phyloP scores from a whole-genome alignment of 1,140 invertebrate species.

The Babylonia areolata region DNA sequence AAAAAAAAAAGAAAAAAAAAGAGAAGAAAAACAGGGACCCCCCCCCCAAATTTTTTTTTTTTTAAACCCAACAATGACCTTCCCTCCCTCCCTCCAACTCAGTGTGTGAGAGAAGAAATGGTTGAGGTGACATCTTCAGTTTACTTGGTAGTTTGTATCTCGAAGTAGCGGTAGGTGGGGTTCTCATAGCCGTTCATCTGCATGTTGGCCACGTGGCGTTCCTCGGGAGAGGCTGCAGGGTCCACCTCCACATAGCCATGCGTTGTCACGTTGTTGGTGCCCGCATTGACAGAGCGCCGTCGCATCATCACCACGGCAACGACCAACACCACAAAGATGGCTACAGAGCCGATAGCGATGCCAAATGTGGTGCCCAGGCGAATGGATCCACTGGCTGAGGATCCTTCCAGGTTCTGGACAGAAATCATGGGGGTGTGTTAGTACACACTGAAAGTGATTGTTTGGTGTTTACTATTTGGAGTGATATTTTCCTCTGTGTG shows the following conservation, averaged over 20 bases:
- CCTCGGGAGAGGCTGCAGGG: slow-evolving; percentile 90
- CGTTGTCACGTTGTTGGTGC: slow-evolving; percentile 78
- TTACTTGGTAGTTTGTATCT: slow-evolving; percentile 77
- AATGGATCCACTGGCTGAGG: slow-evolving; percentile 30
- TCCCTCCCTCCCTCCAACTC: too few relatives aligned
- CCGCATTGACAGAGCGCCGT: slow-evolving; percentile 44
- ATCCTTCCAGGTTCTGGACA: background rate
- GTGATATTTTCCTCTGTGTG: too few relatives aligned
- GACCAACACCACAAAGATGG: slow-evolving; percentile 77
- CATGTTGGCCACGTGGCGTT: slow-evolving; percentile 99
- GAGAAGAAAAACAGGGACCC: too few relatives aligned
- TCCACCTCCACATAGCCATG: slow-evolving; percentile 90
- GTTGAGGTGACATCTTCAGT: too few relatives aligned
- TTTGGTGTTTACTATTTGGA: too few relatives aligned
- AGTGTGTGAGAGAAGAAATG: too few relatives aligned
- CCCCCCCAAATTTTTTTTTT: too few relatives aligned
- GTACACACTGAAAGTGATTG: too few relatives aligned
- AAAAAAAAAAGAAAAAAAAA: too few relatives aligned
- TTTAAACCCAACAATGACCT: too few relatives aligned
- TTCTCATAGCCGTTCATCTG: slow-evolving; percentile 99
- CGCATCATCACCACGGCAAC: slow-evolving; percentile 93
- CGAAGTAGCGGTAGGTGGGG: slow-evolving; percentile 99
- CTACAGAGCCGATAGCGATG: slow-evolving; percentile 83
- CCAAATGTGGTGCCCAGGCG: slow-evolving; percentile 77
- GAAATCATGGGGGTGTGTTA: too few relatives aligned